Evolutionary conservation across 92 coral and sea anemone species (phyloP).

Genomic region (Epizoanthus fatuus): DNA sequence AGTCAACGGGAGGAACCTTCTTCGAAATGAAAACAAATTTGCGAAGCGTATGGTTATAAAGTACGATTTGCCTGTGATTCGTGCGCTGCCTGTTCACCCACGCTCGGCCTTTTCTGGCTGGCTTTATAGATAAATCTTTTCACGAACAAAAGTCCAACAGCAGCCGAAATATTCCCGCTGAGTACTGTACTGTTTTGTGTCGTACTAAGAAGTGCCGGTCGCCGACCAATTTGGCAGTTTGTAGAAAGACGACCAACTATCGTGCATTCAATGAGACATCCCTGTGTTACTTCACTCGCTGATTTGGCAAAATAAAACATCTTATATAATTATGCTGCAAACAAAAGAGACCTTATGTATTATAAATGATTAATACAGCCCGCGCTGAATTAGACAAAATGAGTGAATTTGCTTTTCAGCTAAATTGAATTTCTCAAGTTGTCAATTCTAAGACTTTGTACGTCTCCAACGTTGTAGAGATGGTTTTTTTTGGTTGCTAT

Average conservation of each 20-base stretch:
- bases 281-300: slow-evolving; percentile 18
- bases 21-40: too few relatives aligned
- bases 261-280: slow-evolving; percentile 8
- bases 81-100: not conserved
- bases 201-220: not conserved
- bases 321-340: slow-evolving; percentile 48
- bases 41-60: too few relatives aligned
- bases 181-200: not conserved
- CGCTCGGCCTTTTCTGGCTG: not conserved
- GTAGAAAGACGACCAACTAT: slow-evolving; percentile 15
- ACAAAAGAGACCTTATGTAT: slow-evolving; percentile 43
- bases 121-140: slow-evolving; percentile 26
- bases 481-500: too few relatives aligned
- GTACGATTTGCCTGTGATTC: too few relatives aligned
- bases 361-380: slow-evolving; percentile 44
- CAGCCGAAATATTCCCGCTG: slow-evolving; percentile 26
- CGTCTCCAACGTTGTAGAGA: not conserved
- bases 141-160: slow-evolving; percentile 2
- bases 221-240: slow-evolving; percentile 33
- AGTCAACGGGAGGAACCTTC: too few relatives aligned
- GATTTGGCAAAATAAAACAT: slow-evolving; percentile 37
- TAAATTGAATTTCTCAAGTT: slow-evolving; percentile 9
- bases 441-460: not conserved
- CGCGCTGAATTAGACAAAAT: slow-evolving; percentile 21
- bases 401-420: slow-evolving; percentile 29